Conservation (phyloP, 2,888 invertebrate genomes). For the Drosophila tripunctata region DNA sequence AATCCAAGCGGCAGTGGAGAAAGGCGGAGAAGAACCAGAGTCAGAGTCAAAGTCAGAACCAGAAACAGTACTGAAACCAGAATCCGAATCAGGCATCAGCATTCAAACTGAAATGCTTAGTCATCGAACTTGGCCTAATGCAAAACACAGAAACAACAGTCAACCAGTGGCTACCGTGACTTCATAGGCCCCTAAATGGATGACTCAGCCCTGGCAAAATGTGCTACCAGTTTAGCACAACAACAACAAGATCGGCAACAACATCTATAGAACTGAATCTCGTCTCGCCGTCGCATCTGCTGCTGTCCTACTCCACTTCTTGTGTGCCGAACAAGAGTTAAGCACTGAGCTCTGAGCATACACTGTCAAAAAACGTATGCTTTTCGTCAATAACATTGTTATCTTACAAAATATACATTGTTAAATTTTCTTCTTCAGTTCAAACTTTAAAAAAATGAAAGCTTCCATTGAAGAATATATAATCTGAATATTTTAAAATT, state of each 20-base stretch:
- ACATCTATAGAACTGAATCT: conserved; percentile 29
- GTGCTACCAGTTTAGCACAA: conserved; percentile 70
- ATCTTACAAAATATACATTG: too few species aligned
- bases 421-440: too few species aligned
- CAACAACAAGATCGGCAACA: conserved; percentile 12
- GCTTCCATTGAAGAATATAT: too few species aligned
- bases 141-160: conserved; percentile 54
- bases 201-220: conserved; percentile 63
- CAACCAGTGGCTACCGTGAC: conserved; percentile 51
- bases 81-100: conserved; percentile 17
- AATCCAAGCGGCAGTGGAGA: neutral
- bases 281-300: conserved; percentile 36
- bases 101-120: conserved; percentile 60
- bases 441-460: too few species aligned
- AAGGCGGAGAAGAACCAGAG: conserved; percentile 39
- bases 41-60: too few species aligned
- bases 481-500: too few species aligned
- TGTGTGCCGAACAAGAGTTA: conserved; percentile 31
- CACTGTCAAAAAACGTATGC: neutral
- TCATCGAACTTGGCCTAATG: conserved; percentile 77
- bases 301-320: conserved; percentile 72
- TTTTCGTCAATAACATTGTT: too few species aligned
- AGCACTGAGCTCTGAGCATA: conserved; percentile 1
- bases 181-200: conserved; percentile 18
- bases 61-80: conserved; percentile 28